phyloP scores from a whole-genome alignment of 1,140 invertebrate genomes.

The Musca domestica region DNA sequence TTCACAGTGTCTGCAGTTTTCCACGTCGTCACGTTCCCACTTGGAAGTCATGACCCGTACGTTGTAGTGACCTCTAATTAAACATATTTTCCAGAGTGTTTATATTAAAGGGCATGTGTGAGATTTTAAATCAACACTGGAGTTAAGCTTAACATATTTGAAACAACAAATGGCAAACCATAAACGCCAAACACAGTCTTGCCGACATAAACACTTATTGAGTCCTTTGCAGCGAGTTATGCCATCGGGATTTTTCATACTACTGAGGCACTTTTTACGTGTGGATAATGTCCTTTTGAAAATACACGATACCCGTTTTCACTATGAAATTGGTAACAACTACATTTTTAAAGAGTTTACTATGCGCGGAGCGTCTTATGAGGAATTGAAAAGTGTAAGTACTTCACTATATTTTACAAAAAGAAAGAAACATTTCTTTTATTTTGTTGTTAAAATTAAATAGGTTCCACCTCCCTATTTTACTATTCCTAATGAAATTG shows the following conservation, averaged over 20 bases:
- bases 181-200: no score
- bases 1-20: no score
- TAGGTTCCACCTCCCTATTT: conserved; percentile 56
- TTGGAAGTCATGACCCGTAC: no score
- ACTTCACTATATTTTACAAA: not conserved
- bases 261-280: conserved; percentile 88
- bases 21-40: no score
- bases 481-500: conserved; percentile 60
- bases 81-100: no score
- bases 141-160: no score
- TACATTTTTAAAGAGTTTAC: conserved; percentile 78
- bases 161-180: no score
- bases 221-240: conserved; percentile 80
- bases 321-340: conserved; percentile 75
- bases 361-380: conserved; percentile 68
- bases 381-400: conserved; percentile 57
- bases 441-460: conserved; percentile 26
- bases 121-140: no score
- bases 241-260: conserved; percentile 88
- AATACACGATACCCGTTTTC: conserved; percentile 89
- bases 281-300: conserved; percentile 90
- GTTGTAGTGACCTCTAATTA: no score
- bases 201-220: no score
- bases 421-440: not conserved
- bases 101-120: no score